These are phyloP conservation scores for Cryptoleucopteryx plumbea DNA, from an alignment of 2,113 vertebrate species.

Conservation along the genomic window DNA sequence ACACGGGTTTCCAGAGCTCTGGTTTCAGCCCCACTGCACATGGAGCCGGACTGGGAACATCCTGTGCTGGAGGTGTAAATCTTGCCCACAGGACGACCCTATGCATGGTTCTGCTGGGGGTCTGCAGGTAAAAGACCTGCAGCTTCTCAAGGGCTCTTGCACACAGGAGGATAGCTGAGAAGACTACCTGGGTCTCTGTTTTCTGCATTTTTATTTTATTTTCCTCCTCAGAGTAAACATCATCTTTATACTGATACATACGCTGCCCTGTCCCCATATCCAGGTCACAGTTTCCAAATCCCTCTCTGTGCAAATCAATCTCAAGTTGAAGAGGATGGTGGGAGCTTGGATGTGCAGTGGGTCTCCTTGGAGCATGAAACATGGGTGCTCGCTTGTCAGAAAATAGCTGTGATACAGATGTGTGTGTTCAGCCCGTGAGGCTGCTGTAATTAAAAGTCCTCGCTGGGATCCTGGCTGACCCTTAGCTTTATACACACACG, in stretches of 20 bases:
- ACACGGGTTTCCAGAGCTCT: not conserved
- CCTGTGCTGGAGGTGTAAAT: not conserved
- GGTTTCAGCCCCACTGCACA: not conserved
- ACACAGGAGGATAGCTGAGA: not conserved
- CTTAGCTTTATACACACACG: not conserved
- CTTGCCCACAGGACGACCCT: not conserved
- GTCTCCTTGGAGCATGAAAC: not conserved
- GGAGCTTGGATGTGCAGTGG: not conserved
- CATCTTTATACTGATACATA: not conserved
- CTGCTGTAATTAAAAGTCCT: not conserved
- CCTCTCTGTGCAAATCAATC: not conserved
- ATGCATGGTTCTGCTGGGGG: not conserved
- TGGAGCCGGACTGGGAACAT: not conserved
- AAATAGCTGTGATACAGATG: not conserved
- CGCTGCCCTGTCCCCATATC: not conserved
- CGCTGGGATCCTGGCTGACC: not conserved
- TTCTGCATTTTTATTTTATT: not conserved
- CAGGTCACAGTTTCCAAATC: not conserved
- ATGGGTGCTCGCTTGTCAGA: not conserved
- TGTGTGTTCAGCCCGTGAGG: not conserved
- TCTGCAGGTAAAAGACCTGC: not conserved
- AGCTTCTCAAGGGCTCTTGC: not conserved
- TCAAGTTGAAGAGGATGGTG: fast-evolving
- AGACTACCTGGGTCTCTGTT: not conserved
- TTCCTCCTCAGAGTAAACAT: not conserved